Percentiles rank a stretch among this genome's conserved stretches.
phyloP scores from a whole-genome alignment of 2,797 vertebrate genomes.

The Melanotaenia maccullochi region DNA sequence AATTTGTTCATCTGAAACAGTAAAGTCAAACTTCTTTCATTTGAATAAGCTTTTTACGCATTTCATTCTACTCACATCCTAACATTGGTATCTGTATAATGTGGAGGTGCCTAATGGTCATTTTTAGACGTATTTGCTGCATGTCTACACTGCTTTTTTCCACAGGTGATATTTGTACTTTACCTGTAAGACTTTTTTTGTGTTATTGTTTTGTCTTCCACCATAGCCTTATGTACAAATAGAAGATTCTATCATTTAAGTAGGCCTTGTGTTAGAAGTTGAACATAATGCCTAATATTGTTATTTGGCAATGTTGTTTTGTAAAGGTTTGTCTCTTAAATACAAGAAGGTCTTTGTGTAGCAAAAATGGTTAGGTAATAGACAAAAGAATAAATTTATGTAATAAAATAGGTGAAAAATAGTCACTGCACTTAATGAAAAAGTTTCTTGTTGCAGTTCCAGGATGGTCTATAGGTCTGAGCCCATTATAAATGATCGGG shows the following conservation, averaged over 20 bases:
- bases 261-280: slow-evolving; percentile 73
- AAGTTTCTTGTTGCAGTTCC: background rate
- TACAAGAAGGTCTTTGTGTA: slow-evolving; percentile 70
- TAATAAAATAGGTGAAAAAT: slow-evolving; percentile 44
- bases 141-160: slow-evolving; percentile 23
- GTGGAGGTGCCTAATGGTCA: slow-evolving; percentile 53
- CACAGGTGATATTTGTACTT: slow-evolving; percentile 41
- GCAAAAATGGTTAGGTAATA: slow-evolving; percentile 53
- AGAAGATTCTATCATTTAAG: slow-evolving; percentile 77
- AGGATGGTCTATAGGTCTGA: background rate
- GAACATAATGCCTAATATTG: slow-evolving; percentile 57
- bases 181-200: slow-evolving; percentile 45
- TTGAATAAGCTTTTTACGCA: slow-evolving; percentile 23
- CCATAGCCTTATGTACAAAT: slow-evolving; percentile 87
- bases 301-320: slow-evolving; percentile 72
- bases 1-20: slow-evolving; percentile 16
- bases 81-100: slow-evolving; percentile 69
- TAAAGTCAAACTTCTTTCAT: slow-evolving; percentile 19
- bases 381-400: slow-evolving; percentile 50
- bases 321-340: slow-evolving; percentile 78
- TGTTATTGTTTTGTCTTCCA: slow-evolving; percentile 82
- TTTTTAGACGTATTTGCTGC: slow-evolving; percentile 40
- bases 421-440: slow-evolving; percentile 6
- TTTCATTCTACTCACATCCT: slow-evolving; percentile 32
- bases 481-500: background rate